A percentile compares a stretch with the other conserved stretches of the same genome.
These are phyloP conservation scores for Dasypus novemcinctus DNA, from an alignment of 2,113 vertebrate species.

Conservation along the genomic window DNA sequence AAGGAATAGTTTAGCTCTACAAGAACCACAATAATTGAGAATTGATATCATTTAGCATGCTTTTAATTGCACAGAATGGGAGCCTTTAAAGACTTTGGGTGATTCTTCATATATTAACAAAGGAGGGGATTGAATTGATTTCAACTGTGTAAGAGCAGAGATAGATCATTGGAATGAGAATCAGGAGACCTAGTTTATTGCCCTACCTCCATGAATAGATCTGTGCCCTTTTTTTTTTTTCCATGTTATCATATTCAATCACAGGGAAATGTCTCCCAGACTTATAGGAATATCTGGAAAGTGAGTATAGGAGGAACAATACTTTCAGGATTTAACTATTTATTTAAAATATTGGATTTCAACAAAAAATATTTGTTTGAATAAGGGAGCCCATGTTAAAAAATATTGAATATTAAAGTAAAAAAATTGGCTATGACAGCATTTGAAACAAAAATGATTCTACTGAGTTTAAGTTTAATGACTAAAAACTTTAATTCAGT, in stretches of 20 bases:
- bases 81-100: not conserved
- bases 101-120: not conserved
- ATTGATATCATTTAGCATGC: not conserved
- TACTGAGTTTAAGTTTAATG: not conserved
- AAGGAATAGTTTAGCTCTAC: not conserved
- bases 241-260: not conserved
- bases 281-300: not conserved
- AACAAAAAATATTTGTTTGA: not conserved
- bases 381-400: not conserved
- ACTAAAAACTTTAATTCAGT: conserved; percentile 2
- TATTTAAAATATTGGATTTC: not conserved
- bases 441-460: not conserved
- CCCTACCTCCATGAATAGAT: not conserved
- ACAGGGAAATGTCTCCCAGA: not conserved
- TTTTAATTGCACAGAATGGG: not conserved
- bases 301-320: not conserved
- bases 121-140: not conserved
- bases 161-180: not conserved
- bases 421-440: not conserved
- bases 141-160: not conserved
- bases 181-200: not conserved
- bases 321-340: not conserved
- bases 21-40: not conserved
- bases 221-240: not conserved
- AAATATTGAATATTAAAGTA: not conserved